Evolutionary conservation across 2,888 invertebrate species (phyloP), one percentile per base, ranked within the genome.

Genomic region (Sisyra terminalis): DNA sequence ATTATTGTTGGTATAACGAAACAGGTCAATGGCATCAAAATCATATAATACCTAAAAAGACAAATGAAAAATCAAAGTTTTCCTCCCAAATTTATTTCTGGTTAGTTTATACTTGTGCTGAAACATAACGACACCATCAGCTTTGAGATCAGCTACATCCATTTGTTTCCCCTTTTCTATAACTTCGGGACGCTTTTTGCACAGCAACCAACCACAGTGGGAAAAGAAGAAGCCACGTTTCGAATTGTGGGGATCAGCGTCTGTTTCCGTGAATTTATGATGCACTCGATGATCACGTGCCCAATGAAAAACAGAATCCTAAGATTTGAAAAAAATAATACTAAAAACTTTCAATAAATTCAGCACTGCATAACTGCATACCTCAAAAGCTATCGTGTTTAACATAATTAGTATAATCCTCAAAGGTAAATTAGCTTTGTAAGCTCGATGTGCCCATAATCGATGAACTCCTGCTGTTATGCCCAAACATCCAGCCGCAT

Each of bases 391-490:
- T 53, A 84, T 66, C 2, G 87, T 83, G 61, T 93, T 88, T 53
- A 80, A 72, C 37, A 87, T 47, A 54, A 84, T 81, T 10, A 97
- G 67, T 46, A 90, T 63, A 2, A 89, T 55, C 45, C 89, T 72
- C 45, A 94, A 64, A 0, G 88, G 93, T 66, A 82, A 70, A 50
- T 75, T 82, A 1, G 94, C 96, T 62, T 92, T 94, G 64, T 92
- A 97, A 2, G 89, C 68, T 52, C 81, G 72, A 63, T 97, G 97
- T 1, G 94, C 76, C 94, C 96, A 97, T 24, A 94, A 72, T 52
- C 97, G 71, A 64, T 97, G 97, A 2, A 90, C 92, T 17, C 98
- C 98, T 14, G 93, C 96, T 11, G 97, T 97, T 49, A 97, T 88
- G 11, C 97, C 96, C 46, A 96, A 63, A 4, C 87, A 93, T 7